Conservation (phyloP, 2,113 vertebrate genomes). For the Cardinalis cardinalis region DNA sequence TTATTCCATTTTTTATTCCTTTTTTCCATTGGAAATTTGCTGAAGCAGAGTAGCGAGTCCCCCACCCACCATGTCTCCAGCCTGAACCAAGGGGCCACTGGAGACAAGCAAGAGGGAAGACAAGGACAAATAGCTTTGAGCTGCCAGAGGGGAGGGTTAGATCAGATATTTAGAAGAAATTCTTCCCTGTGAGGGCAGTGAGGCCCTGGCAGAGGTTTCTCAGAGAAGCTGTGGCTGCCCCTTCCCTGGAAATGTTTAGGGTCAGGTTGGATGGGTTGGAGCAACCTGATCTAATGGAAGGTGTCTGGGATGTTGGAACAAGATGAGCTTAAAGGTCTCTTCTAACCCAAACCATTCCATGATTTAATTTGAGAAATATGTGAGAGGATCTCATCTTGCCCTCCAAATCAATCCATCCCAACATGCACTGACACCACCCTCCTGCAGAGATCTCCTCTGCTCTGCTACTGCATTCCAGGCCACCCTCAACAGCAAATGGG, state of each 20-base stretch:
- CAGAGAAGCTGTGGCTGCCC: neutral
- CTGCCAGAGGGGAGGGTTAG: neutral
- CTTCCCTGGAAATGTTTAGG: too few species aligned
- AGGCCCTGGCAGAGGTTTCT: neutral
- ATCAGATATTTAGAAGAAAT: neutral
- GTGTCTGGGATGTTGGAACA: neutral
- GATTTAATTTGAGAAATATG: neutral
- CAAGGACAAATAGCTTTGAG: neutral
- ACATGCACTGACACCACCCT: neutral
- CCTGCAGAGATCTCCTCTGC: neutral
- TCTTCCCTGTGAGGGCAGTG: neutral
- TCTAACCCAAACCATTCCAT: neutral
- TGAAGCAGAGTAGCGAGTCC: neutral
- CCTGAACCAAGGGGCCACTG: neutral
- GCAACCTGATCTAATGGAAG: fast-evolving
- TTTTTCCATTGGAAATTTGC: neutral
- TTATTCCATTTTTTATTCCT: neutral
- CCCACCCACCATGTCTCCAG: fast-evolving
- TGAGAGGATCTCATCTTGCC: neutral
- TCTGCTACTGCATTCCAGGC: neutral
- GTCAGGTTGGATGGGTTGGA: neutral
- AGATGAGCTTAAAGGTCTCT: neutral
- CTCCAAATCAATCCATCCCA: neutral
- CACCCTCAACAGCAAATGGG: neutral
- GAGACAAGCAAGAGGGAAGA: neutral